Evolutionary conservation across 1,140 invertebrate species (phyloP).

Genomic region (Neodiprion virginianus): DNA sequence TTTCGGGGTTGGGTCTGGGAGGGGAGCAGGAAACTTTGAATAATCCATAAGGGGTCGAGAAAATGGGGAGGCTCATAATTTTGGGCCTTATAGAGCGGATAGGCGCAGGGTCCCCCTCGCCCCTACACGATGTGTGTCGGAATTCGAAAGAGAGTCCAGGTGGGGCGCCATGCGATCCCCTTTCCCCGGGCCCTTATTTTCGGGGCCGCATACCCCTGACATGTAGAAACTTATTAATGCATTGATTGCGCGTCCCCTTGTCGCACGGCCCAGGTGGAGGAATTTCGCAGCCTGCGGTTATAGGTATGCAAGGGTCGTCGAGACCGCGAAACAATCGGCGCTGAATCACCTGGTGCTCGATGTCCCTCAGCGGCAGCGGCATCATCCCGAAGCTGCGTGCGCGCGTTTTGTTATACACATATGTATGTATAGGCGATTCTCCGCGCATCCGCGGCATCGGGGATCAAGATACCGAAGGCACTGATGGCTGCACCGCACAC

Average conservation of each 20-base stretch:
- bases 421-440: too few relatives aligned
- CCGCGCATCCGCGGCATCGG: too few relatives aligned
- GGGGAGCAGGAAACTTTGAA: too few relatives aligned
- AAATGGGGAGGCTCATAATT: too few relatives aligned
- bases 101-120: too few relatives aligned
- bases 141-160: background rate
- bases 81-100: too few relatives aligned
- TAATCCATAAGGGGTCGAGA: too few relatives aligned
- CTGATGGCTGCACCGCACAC: background rate
- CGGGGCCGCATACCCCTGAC: background rate
- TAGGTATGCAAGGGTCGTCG: too few relatives aligned
- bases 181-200: background rate
- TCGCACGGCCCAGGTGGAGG: background rate
- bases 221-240: background rate
- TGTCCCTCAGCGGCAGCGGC: background rate
- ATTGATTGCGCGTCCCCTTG: background rate
- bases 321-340: background rate
- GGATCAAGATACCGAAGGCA: too few relatives aligned
- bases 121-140: too few relatives aligned
- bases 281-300: background rate
- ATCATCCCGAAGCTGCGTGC: background rate
- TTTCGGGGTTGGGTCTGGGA: background rate
- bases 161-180: background rate
- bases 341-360: background rate
- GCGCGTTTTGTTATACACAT: too few relatives aligned